Conservation (phyloP, 2,113 vertebrate genomes). For the Pomatostomus ruficeps region DNA sequence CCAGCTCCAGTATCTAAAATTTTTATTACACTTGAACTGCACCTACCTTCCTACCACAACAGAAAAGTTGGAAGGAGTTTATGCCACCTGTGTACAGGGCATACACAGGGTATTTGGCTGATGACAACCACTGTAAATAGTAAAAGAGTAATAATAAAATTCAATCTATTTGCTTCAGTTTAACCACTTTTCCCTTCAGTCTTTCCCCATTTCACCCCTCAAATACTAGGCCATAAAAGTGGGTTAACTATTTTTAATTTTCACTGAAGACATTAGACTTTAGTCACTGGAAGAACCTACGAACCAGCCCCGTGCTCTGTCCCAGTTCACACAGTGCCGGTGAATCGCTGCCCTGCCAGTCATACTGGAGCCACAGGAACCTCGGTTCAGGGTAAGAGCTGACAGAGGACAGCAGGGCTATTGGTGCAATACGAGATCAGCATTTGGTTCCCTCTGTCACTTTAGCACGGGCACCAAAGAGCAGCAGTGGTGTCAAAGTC, state of each 20-base stretch:
- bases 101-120: not conserved
- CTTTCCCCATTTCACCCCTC: slow-evolving; percentile 19
- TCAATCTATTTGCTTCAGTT: slow-evolving; percentile 16
- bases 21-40: not conserved
- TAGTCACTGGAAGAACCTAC: slow-evolving; percentile 26
- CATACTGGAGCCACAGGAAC: slow-evolving; percentile 52
- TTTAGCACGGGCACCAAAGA: slow-evolving; percentile 26
- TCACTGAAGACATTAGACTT: slow-evolving; percentile 24
- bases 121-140: not conserved
- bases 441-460: slow-evolving; percentile 7
- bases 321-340: slow-evolving; percentile 69
- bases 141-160: not conserved
- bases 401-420: slow-evolving; percentile 68
- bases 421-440: slow-evolving; percentile 58
- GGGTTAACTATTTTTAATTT: slow-evolving; percentile 17
- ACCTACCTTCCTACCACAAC: not conserved
- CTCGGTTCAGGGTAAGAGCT: slow-evolving; percentile 67
- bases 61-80: not conserved
- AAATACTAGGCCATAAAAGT: slow-evolving; percentile 1
- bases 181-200: slow-evolving; percentile 65
- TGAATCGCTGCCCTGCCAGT: slow-evolving; percentile 56
- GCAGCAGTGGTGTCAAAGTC: not conserved
- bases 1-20: not conserved
- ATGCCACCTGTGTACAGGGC: not conserved
- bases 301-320: slow-evolving; percentile 19